A percentile compares a stretch with the other conserved stretches of the same genome.
These are phyloP conservation scores for Lepidochitona cinerea DNA, from an alignment of 2,888 invertebrate genomes.

Conservation along the genomic window DNA sequence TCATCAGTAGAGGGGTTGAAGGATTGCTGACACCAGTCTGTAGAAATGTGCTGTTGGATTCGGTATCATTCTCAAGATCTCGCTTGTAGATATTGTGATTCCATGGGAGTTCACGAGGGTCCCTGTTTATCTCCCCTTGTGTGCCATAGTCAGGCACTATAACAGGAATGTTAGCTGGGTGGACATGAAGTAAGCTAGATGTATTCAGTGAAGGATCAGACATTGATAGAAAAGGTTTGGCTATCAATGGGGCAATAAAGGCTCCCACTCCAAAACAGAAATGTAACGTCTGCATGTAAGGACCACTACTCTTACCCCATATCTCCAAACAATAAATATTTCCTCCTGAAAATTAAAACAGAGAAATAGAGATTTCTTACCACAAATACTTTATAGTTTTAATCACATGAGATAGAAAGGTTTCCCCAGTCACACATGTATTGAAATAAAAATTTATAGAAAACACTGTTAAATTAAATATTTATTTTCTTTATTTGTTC, in stretches of 20 bases:
- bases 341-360: conserved; percentile 62
- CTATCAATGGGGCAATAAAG: conserved; percentile 71
- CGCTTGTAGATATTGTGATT: background rate
- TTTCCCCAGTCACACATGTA: too few species aligned
- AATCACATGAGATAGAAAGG: too few species aligned
- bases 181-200: background rate
- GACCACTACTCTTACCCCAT: conserved; percentile 68
- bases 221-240: conserved; percentile 68
- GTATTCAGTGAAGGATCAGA: background rate
- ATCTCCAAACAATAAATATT: conserved; percentile 70
- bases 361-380: background rate
- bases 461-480: too few species aligned
- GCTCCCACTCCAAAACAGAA: conserved; percentile 72
- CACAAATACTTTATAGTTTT: too few species aligned
- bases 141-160: background rate
- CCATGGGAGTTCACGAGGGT: background rate
- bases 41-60: background rate
- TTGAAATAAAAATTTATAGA: too few species aligned
- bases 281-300: conserved; percentile 72
- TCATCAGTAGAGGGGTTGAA: too few species aligned
- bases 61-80: background rate
- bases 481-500: too few species aligned
- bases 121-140: background rate
- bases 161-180: background rate
- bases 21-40: too few species aligned